Evolutionary conservation across 2,113 vertebrate species (phyloP).

Genomic region (Nannobrachium achirus): DNA sequence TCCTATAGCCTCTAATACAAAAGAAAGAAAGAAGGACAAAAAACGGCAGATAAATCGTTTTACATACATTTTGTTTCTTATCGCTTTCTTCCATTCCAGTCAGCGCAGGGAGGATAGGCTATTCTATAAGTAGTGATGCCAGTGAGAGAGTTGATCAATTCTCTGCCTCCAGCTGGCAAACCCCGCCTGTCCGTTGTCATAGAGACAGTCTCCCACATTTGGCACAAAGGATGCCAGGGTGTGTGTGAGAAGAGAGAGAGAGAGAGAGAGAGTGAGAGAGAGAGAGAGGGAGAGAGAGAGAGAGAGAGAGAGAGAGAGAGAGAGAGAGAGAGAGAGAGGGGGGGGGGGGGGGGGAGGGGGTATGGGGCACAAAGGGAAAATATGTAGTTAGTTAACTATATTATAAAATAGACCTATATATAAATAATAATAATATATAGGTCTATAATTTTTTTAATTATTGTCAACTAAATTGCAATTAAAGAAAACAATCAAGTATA

Average conservation of each 20-base stretch:
- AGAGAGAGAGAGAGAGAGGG: neutral
- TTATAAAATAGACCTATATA: too few relatives aligned
- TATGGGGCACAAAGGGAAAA: neutral
- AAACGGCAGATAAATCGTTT: too few relatives aligned
- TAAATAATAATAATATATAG: too few relatives aligned
- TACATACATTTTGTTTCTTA: constrained; percentile 73
- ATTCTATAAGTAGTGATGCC: constrained; percentile 48
- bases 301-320: constrained; percentile 4
- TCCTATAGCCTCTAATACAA: too few relatives aligned
- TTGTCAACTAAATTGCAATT: too few relatives aligned
- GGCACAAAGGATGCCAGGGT: constrained; percentile 24
- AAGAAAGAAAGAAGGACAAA: neutral
- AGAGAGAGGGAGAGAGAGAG: neutral
- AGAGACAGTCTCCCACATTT: constrained; percentile 62
- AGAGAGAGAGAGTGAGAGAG: constrained; percentile 15
- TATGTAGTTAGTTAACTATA: too few relatives aligned
- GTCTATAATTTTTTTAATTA: too few relatives aligned
- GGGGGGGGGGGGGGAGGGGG: too few relatives aligned
- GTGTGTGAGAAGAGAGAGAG: neutral
- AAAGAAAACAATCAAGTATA: too few relatives aligned
- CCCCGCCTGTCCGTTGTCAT: constrained; percentile 73
- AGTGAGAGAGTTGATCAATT: constrained; percentile 45
- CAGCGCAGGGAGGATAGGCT: constrained; percentile 49
- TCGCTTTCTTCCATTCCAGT: constrained; percentile 75
- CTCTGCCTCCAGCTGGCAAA: constrained; percentile 54